These are phyloP conservation scores for Rhadina sibilatrix DNA, from an alignment of 2,113 vertebrate genomes.

Conservation along the genomic window DNA sequence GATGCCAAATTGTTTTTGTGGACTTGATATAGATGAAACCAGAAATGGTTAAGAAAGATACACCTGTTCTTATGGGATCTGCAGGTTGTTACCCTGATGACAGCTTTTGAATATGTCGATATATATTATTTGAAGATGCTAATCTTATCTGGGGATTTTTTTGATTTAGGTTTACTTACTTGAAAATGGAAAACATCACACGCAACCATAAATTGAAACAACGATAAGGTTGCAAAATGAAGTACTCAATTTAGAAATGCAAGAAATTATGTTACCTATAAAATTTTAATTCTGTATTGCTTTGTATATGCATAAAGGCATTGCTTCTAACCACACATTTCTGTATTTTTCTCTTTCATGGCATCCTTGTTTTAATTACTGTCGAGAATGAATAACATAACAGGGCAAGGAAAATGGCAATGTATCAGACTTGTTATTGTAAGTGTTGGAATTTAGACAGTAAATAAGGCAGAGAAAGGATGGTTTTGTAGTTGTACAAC, in stretches of 20 bases:
- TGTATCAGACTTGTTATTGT: constrained; percentile 18
- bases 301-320: constrained; percentile 18
- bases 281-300: constrained; percentile 42
- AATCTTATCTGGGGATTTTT: not conserved
- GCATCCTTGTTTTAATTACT: constrained; percentile 46
- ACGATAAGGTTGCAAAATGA: not conserved
- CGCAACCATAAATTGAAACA: not conserved
- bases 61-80: not conserved
- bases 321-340: not conserved
- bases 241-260: not conserved
- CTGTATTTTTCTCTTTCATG: constrained; percentile 31
- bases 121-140: not conserved
- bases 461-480: constrained; percentile 8
- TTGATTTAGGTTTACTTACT: not conserved
- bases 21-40: not conserved
- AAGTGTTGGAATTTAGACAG: not conserved
- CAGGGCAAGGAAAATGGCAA: constrained; percentile 8
- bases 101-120: not conserved
- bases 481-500: not conserved
- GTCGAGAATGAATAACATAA: constrained; percentile 1
- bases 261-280: constrained; percentile 26
- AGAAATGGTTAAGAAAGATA: not conserved
- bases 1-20: not conserved
- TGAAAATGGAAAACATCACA: not conserved
- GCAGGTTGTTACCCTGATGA: not conserved